Base-by-base conservation (phyloP, 53 echinoderm and acorn worm species). In the Henricia sp. region DNA sequence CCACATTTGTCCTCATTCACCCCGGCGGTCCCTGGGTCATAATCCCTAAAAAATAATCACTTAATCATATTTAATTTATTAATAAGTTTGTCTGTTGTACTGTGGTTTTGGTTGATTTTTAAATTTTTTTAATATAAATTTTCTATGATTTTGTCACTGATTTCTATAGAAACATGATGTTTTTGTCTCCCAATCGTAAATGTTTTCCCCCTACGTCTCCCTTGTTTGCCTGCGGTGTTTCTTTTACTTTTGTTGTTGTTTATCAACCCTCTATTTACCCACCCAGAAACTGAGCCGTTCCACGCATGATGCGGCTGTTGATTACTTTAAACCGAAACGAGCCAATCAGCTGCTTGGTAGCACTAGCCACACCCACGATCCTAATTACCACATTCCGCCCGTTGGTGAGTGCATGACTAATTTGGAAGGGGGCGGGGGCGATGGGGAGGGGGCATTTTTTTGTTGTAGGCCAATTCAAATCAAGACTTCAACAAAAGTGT, bases 241-340 rank as follows among this genome's bases (percentile, higher is more conserved):
- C 14, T 37, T n/a, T 66, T 62, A 6, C 27, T 0, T 50, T 67
- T 32, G 23, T 38, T 26, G 26, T 38, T 4, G 9, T 50, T 29
- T n/a, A 14, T 50, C 24, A 12, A 23, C 16, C 6, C 41, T 23
- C 35, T 34, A 35, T 70, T 38, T 43, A 28, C 32, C 19, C 68
- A 29, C 52, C 54, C 86, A 97, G 94, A 92, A 91, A 90, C 82
- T 97, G 68, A 88, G 92, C 50, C 89, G 84, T 36, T 83, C 94
- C 43, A 90, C 83, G 76, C 89, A 94, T 72, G 92, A 97, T 3
- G 39, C 83, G 52, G 92, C 92, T 3, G 77, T 83, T 48, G 92
- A 97, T 62, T 97, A 97, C 82, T 97, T 97, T 90, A 97, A 97
- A 86, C 97, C 97, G 0, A 97, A 97, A 85, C 84, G 97, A 68